Evolutionary conservation across 2,797 vertebrate species (phyloP).

Genomic region (Coracias cyanogaster): DNA sequence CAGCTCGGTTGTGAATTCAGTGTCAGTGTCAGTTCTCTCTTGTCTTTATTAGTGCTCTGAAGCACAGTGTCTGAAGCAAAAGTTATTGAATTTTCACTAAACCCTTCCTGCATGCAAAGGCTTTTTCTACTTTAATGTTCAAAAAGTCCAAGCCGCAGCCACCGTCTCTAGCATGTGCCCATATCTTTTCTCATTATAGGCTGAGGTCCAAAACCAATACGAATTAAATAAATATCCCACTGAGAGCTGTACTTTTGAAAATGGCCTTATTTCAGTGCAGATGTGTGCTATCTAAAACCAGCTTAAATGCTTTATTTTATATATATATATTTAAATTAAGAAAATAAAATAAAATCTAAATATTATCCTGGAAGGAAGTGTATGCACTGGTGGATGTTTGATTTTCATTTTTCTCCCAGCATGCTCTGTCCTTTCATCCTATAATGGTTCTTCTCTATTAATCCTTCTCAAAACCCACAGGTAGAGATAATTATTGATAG

Average conservation of each 20-base stretch:
- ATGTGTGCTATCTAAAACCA: slow-evolving; percentile 77
- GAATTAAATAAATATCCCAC: slow-evolving; percentile 82
- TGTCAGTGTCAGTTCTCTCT: slow-evolving; percentile 54
- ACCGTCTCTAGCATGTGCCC: slow-evolving; percentile 54
- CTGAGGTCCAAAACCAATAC: slow-evolving; percentile 81
- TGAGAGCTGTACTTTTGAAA: slow-evolving; percentile 78
- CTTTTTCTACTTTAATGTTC: slow-evolving; percentile 79
- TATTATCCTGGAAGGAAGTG: slow-evolving; percentile 79
- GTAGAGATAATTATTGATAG: slow-evolving; percentile 81
- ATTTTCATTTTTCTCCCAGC: slow-evolving; percentile 83
- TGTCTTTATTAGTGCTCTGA: slow-evolving; percentile 75
- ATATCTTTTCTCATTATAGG: slow-evolving; percentile 79
- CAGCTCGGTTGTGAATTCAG: not conserved
- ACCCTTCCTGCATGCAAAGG: slow-evolving; percentile 73
- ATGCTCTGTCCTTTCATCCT: slow-evolving; percentile 78
- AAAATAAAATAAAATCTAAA: slow-evolving; percentile 73
- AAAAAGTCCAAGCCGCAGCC: slow-evolving; percentile 70
- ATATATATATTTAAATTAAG: slow-evolving; percentile 64
- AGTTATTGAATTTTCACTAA: slow-evolving; percentile 83
- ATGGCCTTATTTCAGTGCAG: slow-evolving; percentile 74
- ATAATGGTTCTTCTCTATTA: slow-evolving; percentile 78
- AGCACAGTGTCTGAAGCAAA: slow-evolving; percentile 72
- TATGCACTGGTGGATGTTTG: slow-evolving; percentile 77
- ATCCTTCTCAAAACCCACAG: slow-evolving; percentile 77
- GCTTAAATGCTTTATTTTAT: slow-evolving; percentile 65